These are phyloP conservation scores for Aix galericulata DNA, from an alignment of 2,113 vertebrate species.

Conservation along the genomic window DNA sequence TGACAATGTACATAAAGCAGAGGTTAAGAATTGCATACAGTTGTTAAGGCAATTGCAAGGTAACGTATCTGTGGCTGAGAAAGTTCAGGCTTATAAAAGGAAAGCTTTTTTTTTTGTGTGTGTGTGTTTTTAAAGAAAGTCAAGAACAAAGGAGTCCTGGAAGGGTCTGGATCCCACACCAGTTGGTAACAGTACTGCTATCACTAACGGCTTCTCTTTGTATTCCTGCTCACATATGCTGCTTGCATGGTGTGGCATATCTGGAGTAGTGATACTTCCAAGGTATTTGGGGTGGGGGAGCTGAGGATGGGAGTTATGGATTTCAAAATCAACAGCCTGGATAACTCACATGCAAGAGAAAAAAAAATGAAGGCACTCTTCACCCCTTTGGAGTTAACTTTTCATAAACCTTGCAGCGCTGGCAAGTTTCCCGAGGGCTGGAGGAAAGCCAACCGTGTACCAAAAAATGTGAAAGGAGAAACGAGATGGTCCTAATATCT, in stretches of 20 bases:
- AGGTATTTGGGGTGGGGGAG: neutral
- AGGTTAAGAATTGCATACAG: constrained; percentile 13
- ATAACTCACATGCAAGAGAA: rapidly evolving
- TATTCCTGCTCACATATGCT: neutral
- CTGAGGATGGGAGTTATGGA: neutral
- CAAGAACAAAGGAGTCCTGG: constrained; percentile 58
- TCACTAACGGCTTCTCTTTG: constrained; percentile 20
- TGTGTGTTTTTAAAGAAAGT: neutral
- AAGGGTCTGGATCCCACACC: constrained; percentile 38
- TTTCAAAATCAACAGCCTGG: neutral
- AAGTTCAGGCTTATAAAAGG: constrained; percentile 35
- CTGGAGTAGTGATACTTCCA: neutral
- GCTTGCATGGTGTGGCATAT: neutral
- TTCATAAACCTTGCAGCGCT: neutral
- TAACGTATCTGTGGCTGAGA: neutral
- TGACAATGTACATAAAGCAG: constrained; percentile 61
- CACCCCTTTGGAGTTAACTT: constrained; percentile 5
- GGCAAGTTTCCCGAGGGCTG: constrained; percentile 22
- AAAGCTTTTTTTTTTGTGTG: neutral
- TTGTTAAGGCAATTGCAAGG: neutral
- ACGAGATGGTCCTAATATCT: neutral
- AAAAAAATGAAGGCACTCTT: neutral
- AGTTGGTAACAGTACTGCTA: neutral
- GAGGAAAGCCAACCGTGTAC: neutral
- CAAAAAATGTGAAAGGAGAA: neutral